phyloP scores from a whole-genome alignment of 2,113 vertebrate genomes.

The Scomber colias region DNA sequence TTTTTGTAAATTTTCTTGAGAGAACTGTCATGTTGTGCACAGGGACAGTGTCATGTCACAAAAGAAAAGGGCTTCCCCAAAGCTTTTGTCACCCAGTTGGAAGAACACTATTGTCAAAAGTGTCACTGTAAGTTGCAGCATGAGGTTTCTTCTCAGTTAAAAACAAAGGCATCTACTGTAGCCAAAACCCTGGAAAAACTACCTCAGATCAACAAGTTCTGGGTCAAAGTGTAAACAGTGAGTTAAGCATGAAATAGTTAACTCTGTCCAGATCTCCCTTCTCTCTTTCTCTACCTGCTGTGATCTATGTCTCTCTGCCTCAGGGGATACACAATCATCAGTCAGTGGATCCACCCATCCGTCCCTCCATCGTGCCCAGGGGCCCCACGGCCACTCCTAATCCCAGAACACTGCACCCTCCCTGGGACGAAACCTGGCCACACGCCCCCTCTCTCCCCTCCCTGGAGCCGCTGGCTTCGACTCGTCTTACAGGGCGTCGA shows the following conservation, averaged over 20 bases:
- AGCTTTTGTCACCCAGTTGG: not conserved
- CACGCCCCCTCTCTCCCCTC: slow-evolving; percentile 69
- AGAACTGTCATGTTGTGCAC: not conserved
- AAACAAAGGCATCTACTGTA: not conserved
- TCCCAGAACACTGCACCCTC: slow-evolving; percentile 77
- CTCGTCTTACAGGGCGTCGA: slow-evolving; percentile 85
- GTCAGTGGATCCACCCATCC: slow-evolving; percentile 80
- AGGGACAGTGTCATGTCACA: not conserved
- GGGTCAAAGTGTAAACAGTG: slow-evolving; percentile 7
- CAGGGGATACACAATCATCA: slow-evolving; percentile 76
- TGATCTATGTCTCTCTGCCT: slow-evolving; percentile 77
- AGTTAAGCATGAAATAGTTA: slow-evolving; percentile 60
- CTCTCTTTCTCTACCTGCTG: slow-evolving; percentile 58
- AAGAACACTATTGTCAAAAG: not conserved
- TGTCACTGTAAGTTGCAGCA: too few relatives aligned
- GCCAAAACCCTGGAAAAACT: not conserved
- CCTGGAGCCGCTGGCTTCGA: slow-evolving; percentile 75
- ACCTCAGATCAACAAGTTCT: slow-evolving; percentile 2
- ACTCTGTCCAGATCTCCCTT: slow-evolving; percentile 36
- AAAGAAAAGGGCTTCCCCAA: not conserved
- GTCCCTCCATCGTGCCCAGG: slow-evolving; percentile 70
- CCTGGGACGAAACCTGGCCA: slow-evolving; percentile 79
- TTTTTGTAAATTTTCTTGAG: too few relatives aligned
- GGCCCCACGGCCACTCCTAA: slow-evolving; percentile 76
- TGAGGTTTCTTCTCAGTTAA: not conserved